These are phyloP conservation scores for Nomada ferruginata DNA, from an alignment of 2,888 invertebrate species.

Conservation along the genomic window DNA sequence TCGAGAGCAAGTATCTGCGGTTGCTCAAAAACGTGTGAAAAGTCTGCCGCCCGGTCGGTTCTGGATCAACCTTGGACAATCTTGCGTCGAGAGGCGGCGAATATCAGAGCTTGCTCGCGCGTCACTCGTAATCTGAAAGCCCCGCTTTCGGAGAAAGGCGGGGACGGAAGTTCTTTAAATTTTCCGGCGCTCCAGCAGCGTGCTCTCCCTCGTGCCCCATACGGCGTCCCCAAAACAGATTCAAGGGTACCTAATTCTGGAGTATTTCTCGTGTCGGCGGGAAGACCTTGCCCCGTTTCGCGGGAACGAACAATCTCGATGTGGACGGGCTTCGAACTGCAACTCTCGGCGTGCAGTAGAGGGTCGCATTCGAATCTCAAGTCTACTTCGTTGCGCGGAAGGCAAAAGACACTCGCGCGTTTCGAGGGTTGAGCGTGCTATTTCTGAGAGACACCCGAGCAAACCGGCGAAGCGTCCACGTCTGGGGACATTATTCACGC, in stretches of 20 bases:
- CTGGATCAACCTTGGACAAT: not conserved
- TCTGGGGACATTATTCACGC: slow-evolving; percentile 26
- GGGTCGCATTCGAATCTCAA: not conserved
- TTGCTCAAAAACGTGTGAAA: slow-evolving; percentile 49
- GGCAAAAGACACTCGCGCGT: not conserved
- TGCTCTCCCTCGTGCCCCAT: slow-evolving; percentile 18
- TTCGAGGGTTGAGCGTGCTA: slow-evolving; percentile 28
- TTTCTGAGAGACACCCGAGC: slow-evolving; percentile 29
- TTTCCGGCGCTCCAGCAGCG: slow-evolving; percentile 19
- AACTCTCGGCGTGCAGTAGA: not conserved
- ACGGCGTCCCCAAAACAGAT: not conserved
- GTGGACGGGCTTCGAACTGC: not conserved
- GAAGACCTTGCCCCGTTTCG: slow-evolving; percentile 10
- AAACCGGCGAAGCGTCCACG: not conserved
- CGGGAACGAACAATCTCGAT: not conserved
- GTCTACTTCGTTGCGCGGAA: not conserved
- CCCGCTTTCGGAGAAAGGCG: not conserved
- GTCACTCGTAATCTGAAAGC: not conserved
- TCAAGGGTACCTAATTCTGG: slow-evolving; percentile 38
- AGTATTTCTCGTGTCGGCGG: slow-evolving; percentile 13
- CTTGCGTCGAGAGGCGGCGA: not conserved
- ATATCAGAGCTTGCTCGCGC: not conserved
- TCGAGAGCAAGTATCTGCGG: slow-evolving; percentile 61
- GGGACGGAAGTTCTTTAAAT: slow-evolving; percentile 27
- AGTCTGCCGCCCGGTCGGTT: slow-evolving; percentile 7